Conservation (phyloP, 2,888 invertebrate genomes). For the Marasmarcha lunaedactyla region DNA sequence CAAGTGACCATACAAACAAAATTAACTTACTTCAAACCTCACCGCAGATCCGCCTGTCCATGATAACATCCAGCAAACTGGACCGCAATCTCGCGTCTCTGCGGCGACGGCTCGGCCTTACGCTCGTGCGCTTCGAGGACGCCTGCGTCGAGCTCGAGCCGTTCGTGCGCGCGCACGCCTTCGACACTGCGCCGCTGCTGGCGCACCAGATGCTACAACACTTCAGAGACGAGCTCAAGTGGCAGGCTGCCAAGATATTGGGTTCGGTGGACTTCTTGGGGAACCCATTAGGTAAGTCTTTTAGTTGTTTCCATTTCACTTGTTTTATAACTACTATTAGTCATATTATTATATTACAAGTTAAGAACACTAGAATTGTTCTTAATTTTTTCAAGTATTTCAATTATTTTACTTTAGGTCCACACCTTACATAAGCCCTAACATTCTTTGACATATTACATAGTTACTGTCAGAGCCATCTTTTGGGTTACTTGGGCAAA, state of each 20-base stretch:
- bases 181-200: conserved; percentile 90
- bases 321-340: no score
- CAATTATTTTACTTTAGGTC: no score
- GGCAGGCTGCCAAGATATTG: conserved; percentile 95
- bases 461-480: no score
- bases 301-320: no score
- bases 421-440: no score
- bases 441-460: no score
- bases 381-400: no score
- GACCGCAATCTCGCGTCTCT: conserved; percentile 77
- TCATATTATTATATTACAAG: no score
- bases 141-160: conserved; percentile 93
- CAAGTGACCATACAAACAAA: no score
- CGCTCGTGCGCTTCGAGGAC: conserved; percentile 95
- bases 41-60: conserved; percentile 85
- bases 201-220: conserved; percentile 85
- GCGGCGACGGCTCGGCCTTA: conserved; percentile 88
- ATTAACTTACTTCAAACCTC: no score
- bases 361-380: no score
- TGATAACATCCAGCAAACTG: conserved; percentile 89
- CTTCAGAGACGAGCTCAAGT: conserved; percentile 89
- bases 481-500: no score
- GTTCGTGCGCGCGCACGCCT: conserved; percentile 87
- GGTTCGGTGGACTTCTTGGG: conserved; percentile 98
- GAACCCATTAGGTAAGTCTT: conserved; percentile 81